These are phyloP conservation scores for Dicerorhinus sumatrensis DNA, from an alignment of 2,113 vertebrate genomes.

Conservation along the genomic window DNA sequence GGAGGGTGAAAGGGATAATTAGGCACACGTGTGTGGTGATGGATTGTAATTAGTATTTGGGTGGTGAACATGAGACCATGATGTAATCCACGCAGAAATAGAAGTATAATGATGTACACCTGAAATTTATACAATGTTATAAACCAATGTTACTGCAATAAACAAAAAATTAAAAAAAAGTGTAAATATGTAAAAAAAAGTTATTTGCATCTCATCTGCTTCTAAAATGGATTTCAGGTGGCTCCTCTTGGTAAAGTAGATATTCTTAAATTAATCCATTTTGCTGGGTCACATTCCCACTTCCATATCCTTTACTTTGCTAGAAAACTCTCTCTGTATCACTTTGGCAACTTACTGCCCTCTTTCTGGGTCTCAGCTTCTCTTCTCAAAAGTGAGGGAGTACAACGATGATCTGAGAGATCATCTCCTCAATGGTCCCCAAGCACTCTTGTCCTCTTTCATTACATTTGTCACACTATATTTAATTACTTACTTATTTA, in stretches of 20 bases:
- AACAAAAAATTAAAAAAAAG: too few species aligned
- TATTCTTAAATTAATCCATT: background rate
- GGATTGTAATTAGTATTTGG: too few species aligned
- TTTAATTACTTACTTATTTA: background rate
- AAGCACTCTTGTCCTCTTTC: background rate
- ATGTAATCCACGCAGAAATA: too few species aligned
- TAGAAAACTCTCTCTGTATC: background rate
- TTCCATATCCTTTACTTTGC: background rate
- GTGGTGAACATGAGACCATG: too few species aligned
- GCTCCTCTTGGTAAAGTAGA: background rate
- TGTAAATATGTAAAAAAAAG: too few species aligned
- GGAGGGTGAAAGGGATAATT: too few species aligned
- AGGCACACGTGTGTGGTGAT: too few species aligned
- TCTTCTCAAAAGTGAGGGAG: background rate
- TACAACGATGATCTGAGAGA: background rate
- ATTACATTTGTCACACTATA: background rate
- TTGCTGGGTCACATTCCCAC: background rate
- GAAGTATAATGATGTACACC: too few species aligned
- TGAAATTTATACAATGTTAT: too few species aligned
- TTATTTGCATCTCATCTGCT: background rate
- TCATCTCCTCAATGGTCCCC: background rate
- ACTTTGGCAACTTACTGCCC: background rate
- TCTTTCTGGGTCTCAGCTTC: background rate
- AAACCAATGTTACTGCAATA: too few species aligned
- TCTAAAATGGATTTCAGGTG: background rate